A percentile compares a stretch with the other conserved stretches of the same genome.
phyloP scores from a whole-genome alignment of 1,140 invertebrate genomes.

The Sycophaga agraensis region DNA sequence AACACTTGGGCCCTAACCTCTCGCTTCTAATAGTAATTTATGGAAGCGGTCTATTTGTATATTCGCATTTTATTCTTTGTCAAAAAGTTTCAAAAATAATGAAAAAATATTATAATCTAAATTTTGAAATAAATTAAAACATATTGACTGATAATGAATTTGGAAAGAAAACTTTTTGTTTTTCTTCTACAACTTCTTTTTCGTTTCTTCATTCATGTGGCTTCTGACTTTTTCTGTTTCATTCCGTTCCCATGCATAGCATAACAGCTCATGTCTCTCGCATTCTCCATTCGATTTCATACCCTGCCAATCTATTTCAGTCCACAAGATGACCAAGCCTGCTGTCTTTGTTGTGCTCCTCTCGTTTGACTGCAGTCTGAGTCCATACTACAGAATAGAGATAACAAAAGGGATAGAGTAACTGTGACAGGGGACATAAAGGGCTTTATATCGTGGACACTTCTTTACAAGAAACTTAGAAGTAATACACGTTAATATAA shows the following conservation, averaged over 20 bases:
- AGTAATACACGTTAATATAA: too few species aligned
- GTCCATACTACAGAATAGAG: too few species aligned
- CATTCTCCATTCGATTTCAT: conserved; percentile 36
- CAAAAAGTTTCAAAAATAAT: conserved; percentile 15
- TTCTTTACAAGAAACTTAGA: conserved; percentile 27
- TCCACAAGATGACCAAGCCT: conserved; percentile 32
- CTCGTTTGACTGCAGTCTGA: too few species aligned
- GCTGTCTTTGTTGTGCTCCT: conserved; percentile 23
- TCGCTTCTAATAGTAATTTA: conserved; percentile 18
- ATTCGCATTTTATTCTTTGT: neutral
- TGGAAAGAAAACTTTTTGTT: too few species aligned
- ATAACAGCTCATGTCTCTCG: neutral
- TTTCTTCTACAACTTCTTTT: conserved; percentile 31
- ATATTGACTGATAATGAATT: too few species aligned
- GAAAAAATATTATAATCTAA: too few species aligned
- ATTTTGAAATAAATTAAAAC: too few species aligned
- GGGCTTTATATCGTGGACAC: conserved; percentile 26
- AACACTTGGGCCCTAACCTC: conserved; percentile 37
- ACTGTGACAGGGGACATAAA: conserved; percentile 32
- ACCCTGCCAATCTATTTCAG: conserved; percentile 38
- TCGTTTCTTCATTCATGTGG: conserved; percentile 6
- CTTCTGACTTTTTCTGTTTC: neutral
- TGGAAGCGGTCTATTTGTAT: conserved; percentile 24
- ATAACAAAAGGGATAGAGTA: too few species aligned
- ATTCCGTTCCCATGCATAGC: too few species aligned